Evolutionary conservation across 2,888 invertebrate genomes (phyloP).

Genomic region (Philopedon plagiatum): DNA sequence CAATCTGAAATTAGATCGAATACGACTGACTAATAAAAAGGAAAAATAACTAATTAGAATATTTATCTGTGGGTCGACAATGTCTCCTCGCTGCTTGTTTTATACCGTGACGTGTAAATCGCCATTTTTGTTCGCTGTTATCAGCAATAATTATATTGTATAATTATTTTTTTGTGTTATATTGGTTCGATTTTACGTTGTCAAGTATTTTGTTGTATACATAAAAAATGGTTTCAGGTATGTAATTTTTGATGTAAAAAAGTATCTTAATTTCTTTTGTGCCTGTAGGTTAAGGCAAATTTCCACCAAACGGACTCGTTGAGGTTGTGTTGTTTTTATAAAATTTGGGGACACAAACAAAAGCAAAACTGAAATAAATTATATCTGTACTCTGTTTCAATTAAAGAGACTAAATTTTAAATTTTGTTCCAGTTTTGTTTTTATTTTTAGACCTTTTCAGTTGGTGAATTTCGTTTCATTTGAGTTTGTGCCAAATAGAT

Average conservation of each 20-base stretch:
- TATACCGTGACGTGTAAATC: conserved; percentile 6
- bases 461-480: too few relatives aligned
- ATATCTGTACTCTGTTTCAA: too few relatives aligned
- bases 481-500: too few relatives aligned
- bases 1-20: neutral
- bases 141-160: conserved; percentile 2
- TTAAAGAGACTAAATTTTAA: too few relatives aligned
- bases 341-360: too few relatives aligned
- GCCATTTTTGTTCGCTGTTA: conserved; percentile 16
- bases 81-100: conserved; percentile 12
- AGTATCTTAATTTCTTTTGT: neutral
- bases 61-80: conserved; percentile 12
- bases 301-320: too few relatives aligned
- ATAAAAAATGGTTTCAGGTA: neutral
- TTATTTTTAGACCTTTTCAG: too few relatives aligned
- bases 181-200: neutral
- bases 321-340: too few relatives aligned
- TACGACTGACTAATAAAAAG: neutral
- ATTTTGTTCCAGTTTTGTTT: too few relatives aligned
- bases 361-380: too few relatives aligned
- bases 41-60: conserved; percentile 18
- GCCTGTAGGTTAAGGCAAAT: neutral
- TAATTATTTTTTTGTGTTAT: neutral
- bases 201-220: neutral
- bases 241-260: neutral